These are phyloP conservation scores for Neopelma chrysocephalum DNA, from an alignment of 2,797 vertebrate genomes.

Conservation along the genomic window DNA sequence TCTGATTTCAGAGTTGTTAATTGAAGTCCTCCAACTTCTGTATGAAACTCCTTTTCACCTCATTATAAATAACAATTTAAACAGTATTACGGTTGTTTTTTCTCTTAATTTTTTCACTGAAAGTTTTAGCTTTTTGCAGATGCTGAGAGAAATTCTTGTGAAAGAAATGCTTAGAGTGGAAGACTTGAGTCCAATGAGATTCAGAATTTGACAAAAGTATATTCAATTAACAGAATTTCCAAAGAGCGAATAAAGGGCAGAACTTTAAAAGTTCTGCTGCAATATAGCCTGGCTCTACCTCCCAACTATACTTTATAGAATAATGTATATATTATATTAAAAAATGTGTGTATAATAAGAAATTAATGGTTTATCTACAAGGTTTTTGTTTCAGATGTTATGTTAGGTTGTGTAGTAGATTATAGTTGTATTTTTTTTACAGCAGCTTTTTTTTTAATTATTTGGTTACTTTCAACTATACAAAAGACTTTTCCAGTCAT, in stretches of 20 bases:
- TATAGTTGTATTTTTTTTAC: background rate
- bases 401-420: background rate
- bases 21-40: background rate
- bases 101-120: background rate
- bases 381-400: background rate
- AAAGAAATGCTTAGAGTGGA: background rate
- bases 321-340: background rate
- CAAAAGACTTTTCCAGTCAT: slow-evolving; percentile 63
- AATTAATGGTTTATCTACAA: background rate
- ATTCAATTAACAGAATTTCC: background rate
- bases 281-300: background rate
- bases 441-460: slow-evolving; percentile 8
- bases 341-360: background rate
- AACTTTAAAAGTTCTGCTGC: background rate
- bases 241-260: background rate
- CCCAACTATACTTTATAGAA: background rate
- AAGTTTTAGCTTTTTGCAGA: background rate
- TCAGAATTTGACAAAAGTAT: background rate
- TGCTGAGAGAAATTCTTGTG: background rate
- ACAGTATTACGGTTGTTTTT: background rate
- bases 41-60: background rate
- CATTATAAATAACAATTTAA: background rate
- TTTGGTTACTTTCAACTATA: slow-evolving; percentile 50
- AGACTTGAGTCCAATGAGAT: background rate
- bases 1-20: background rate